These are phyloP conservation scores for Drosophila guanche DNA, from an alignment of 1,140 invertebrate genomes.

Conservation along the genomic window DNA sequence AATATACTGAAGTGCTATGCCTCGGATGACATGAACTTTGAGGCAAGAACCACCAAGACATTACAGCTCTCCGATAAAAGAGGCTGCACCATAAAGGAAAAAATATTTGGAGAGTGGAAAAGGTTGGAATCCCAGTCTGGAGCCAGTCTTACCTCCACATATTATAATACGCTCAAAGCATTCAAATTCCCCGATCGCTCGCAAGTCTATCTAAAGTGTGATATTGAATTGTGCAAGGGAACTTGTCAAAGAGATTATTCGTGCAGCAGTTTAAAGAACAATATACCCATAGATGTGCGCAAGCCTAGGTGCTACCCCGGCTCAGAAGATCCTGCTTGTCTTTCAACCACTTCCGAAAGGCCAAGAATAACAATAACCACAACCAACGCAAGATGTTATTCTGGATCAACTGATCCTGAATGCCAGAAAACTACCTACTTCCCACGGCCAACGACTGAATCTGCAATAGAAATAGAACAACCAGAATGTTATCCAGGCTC, in stretches of 20 bases:
- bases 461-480: conserved; percentile 12
- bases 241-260: conserved; percentile 68
- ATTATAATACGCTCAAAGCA: conserved; percentile 88
- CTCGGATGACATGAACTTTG: conserved; percentile 87
- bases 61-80: conserved; percentile 87
- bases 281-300: conserved; percentile 16
- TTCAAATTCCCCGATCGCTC: conserved; percentile 90
- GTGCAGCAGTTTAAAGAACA: conserved; percentile 44
- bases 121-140: conserved; percentile 85
- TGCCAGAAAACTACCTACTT: conserved; percentile 55
- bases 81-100: conserved; percentile 88
- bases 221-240: conserved; percentile 86
- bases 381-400: conserved; percentile 73
- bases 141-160: conserved; percentile 86
- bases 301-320: conserved; percentile 80
- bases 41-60: conserved; percentile 85
- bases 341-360: conserved; percentile 26
- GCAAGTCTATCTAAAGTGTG: conserved; percentile 90
- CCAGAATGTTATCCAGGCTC: conserved; percentile 6
- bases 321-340: conserved; percentile 83
- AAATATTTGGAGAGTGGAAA: conserved; percentile 88
- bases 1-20: conserved; percentile 90
- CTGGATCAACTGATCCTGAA: conserved; percentile 68
- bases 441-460: conserved; percentile 44
- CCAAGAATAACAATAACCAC: conserved; percentile 65